Base-by-base conservation (phyloP, 2,797 vertebrate genomes). In the Chaunax sp. region DNA sequence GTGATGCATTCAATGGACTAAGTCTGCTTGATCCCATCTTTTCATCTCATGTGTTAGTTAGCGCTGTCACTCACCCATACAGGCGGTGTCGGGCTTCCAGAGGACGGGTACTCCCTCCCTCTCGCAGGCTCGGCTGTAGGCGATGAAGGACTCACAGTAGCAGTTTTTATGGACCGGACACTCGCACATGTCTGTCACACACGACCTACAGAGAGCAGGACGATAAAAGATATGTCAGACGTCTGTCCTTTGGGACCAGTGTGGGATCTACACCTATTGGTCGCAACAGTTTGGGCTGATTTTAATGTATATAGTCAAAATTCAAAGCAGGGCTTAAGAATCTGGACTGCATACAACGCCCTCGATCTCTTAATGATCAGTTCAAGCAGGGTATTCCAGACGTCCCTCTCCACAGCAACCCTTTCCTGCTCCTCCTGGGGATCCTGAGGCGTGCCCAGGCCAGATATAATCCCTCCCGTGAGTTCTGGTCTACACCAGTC, bases 151-250 rank as follows among this genome's bases (percentile, higher is more conserved):
- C 90, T 99, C 98, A 0, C 98, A 99, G 92, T 96, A 99, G 83
- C 98, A 99, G 91, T 98, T 98, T 81, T 97, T 99, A 88, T 99
- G 97, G 64, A 96, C 88, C 0, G 98, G 98, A 72, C 98, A 99
- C 80, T 99, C 97, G 0, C 98, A 99, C 98, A 99, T 99, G 82
- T 99, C 98, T 16, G 97, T 99, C 77, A 99, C 95, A 51, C 98
- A 99, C 8, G 98, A 99, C 92, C 98, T 99, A 14, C 22, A 76
- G 64, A 38, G 12, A 52, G 26, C 19, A 47, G 45, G 9, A 20
- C 0, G 0, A 58, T 1, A 3, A 15, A 40, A 2, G 0, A 62
- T 22, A 2, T 1, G 3, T 13, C 23, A 14, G 26, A 10, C 35
- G 6, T 7, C 1, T 7, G 2, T 23, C 6, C 9, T 20, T 0